Evolutionary conservation across 1,140 invertebrate genomes (phyloP), one percentile per base, ranked within the genome.

Genomic region (Philaenus spumarius): DNA sequence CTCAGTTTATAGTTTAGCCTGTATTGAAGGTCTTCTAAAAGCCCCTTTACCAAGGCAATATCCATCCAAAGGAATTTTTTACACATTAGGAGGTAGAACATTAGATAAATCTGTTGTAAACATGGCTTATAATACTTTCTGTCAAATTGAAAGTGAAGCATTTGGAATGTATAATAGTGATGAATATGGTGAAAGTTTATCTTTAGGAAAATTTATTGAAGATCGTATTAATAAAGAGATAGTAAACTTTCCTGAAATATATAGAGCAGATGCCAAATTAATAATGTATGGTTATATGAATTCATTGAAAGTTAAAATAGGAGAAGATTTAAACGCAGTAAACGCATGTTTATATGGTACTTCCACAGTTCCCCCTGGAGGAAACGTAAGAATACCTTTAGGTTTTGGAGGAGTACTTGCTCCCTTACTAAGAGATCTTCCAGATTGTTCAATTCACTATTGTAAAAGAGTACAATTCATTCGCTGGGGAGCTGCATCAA

Each of bases 251-350:
- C 81, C 82, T 2, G 82, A 84, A 68, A 80, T 83, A 59, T 78
- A 83, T 69, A 73, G 81, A 67, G 72, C 48, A 40, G 82, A 85
- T 62, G 82, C 81, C 1, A 76, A 79, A 2, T 73, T 81, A 54
- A 78, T 85, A 2, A 79, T 85, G 76, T 83, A 82, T 64, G 82
- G 82, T 5, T 65, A 84, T 66, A 78, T 76, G 0, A 82, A 84
- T 62, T 73, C 73, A 54, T 67, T 84, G 15, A 73, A 80, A 56
- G 79, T 77, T 50, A 74, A 72, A 52, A 79, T 77, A 52, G 83
- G 83, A 0, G 82, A 84, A 51, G 81, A 84, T 67, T 68, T 85
- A 11, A 80, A 77, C 7, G 62, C 82, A 11, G 77, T 85, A 9
- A 58, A 54, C 26, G 17, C 61, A 1, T 43, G 39, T 11, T 39